Evolutionary conservation across 2,888 invertebrate species (phyloP).

Genomic region (Ceratothoa steindachneri): DNA sequence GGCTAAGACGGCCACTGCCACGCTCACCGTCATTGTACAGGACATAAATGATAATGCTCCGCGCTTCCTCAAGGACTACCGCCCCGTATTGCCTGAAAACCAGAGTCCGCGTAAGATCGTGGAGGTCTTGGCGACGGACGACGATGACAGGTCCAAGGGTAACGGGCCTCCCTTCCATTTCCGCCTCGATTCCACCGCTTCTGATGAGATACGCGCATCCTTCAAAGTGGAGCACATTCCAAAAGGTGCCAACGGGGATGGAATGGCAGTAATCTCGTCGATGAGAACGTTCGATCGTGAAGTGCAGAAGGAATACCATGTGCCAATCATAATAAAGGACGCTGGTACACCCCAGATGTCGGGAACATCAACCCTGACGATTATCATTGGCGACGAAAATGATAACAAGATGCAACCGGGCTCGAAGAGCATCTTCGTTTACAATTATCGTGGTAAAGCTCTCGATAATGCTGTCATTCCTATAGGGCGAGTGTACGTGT

Average conservation of each 20-base stretch:
- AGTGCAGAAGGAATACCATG: slow-evolving; percentile 89
- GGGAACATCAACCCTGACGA: slow-evolving; percentile 89
- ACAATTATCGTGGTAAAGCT: slow-evolving; percentile 70
- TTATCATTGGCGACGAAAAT: slow-evolving; percentile 95
- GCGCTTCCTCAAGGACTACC: slow-evolving; percentile 64
- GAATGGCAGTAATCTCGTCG: slow-evolving; percentile 95
- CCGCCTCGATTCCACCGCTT: slow-evolving; percentile 85
- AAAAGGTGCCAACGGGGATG: slow-evolving; percentile 94
- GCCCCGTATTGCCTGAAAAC: slow-evolving; percentile 89
- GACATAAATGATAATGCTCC: slow-evolving; percentile 95
- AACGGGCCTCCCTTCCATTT: slow-evolving; percentile 97
- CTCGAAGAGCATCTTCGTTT: slow-evolving; percentile 90
- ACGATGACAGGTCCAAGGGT: slow-evolving; percentile 87
- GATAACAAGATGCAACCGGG: slow-evolving; percentile 99
- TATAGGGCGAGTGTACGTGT: slow-evolving; percentile 92
- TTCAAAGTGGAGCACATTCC: slow-evolving; percentile 96
- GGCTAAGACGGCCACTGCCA: slow-evolving; percentile 88
- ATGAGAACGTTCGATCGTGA: slow-evolving; percentile 89
- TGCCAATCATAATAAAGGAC: slow-evolving; percentile 96
- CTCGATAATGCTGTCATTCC: slow-evolving; percentile 51
- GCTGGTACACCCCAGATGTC: slow-evolving; percentile 94
- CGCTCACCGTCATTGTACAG: slow-evolving; percentile 86
- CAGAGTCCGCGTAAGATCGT: slow-evolving; percentile 85
- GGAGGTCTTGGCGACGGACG: slow-evolving; percentile 87
- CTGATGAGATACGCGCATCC: slow-evolving; percentile 86